A percentile compares a stretch with the other conserved stretches of the same genome.
phyloP scores from a whole-genome alignment of 2,113 vertebrate genomes.

The Siniperca knerii region DNA sequence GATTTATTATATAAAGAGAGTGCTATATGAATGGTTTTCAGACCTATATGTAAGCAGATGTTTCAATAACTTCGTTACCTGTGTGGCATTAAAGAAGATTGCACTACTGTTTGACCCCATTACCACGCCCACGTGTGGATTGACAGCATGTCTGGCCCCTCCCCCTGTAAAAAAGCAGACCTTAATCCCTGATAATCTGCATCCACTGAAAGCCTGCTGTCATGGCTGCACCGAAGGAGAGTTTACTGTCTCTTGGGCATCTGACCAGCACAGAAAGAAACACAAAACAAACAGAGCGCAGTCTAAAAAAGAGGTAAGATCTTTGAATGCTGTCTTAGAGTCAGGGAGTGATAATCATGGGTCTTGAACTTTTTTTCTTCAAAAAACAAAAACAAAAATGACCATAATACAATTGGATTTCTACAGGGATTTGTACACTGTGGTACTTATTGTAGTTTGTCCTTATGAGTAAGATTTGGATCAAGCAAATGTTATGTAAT shows the following conservation, averaged over 20 bases:
- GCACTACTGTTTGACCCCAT: background rate
- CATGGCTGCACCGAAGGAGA: slow-evolving; percentile 65
- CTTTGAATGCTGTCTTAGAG: background rate
- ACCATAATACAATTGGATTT: background rate
- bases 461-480: background rate
- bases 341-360: background rate
- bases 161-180: slow-evolving; percentile 44
- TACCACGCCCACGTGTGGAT: background rate
- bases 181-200: slow-evolving; percentile 81
- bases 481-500: background rate
- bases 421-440: background rate
- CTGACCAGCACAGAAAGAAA: slow-evolving; percentile 25
- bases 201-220: slow-evolving; percentile 43
- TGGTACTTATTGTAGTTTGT: no score
- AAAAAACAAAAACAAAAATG: background rate
- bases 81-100: background rate
- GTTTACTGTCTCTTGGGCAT: slow-evolving; percentile 55
- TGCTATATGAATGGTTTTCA: background rate
- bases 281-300: slow-evolving; percentile 26
- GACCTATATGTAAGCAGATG: background rate
- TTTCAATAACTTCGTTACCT: slow-evolving; percentile 12
- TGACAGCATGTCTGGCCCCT: slow-evolving; percentile 44
- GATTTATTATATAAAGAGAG: background rate
- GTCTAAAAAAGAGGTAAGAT: slow-evolving; percentile 68
- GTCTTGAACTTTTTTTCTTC: background rate